Base-by-base conservation (phyloP, 2,888 invertebrate species). In the Chydorus sphaericus region DNA sequence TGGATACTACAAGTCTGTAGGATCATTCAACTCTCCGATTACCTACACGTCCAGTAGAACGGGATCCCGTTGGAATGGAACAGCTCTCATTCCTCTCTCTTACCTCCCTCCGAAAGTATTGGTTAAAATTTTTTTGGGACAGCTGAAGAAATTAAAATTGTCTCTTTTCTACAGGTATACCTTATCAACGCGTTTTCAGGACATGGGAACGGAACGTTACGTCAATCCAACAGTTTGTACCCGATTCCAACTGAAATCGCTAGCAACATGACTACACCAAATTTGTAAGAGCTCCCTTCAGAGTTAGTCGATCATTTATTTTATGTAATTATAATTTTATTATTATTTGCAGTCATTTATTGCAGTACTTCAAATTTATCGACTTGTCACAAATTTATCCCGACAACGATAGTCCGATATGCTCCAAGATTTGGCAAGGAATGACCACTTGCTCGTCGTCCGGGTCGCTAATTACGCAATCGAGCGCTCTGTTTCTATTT, bases 211-310 rank as follows among this genome's bases (percentile, higher is more conserved):
- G 26, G 28, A 14, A 28, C 20, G 4, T 5, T 14, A 10, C 44
- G 44, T 6, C 20, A 44, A 10, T 44, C 5, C 11, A 44, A 44
- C 26, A 44, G 44, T 44, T 44, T 44, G n/a, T 44, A 44, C 11
- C 44, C 44, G 5, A n/a, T 44, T 18, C 44, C 44, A 8, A 3
- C 20, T 26, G 10, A 8, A n/a, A n/a, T n/a, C n/a, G n/a, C n/a
- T 8, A 44, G 44, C 8, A 44, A 23, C 28, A 14, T 26, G 14
- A 23, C 44, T 10, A 62, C 68, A 37, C 73, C 75, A 23, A 72
- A 76, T 62, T 75, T 74, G 57, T 57, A 37, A 57, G 57, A 48
- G 18, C 10, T 44, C 18, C 8, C 8, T 10, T 10, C 28, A 14
- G 20, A n/a, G n/a, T 39, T 16, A n/a, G 4, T 8, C 7, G 48